These are phyloP conservation scores for Cyphomyrus plagiostoma DNA, from an alignment of 2,113 vertebrate genomes.

Conservation along the genomic window DNA sequence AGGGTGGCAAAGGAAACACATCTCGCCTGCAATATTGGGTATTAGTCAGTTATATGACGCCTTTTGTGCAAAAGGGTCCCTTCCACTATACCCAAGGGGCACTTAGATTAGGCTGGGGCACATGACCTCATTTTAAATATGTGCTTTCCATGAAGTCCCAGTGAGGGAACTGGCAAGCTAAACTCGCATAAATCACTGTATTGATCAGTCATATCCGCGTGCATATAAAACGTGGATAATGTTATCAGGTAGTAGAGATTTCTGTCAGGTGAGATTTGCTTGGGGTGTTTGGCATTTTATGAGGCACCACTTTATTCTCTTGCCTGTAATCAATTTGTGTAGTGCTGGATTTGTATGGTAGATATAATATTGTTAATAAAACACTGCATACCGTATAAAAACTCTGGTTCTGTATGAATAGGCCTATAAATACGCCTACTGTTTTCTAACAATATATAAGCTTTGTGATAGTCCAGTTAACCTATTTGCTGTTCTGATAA, in stretches of 20 bases:
- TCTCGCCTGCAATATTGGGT: neutral
- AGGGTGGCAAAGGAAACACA: neutral
- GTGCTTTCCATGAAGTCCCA: neutral
- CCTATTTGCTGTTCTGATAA: neutral
- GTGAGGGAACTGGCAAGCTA: neutral
- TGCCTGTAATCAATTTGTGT: neutral
- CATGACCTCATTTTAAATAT: slow-evolving; percentile 16
- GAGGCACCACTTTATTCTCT: neutral
- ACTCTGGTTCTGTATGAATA: neutral
- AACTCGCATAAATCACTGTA: neutral
- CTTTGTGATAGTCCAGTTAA: neutral
- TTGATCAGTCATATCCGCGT: neutral
- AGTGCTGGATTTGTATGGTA: neutral
- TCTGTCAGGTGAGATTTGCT: neutral
- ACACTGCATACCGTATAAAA: neutral
- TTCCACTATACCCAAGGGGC: neutral
- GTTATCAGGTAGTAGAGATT: too few relatives aligned
- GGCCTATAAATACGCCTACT: neutral
- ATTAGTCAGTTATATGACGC: neutral
- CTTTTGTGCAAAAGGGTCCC: neutral
- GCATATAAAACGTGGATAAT: neutral
- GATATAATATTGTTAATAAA: neutral
- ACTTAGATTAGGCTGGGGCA: neutral
- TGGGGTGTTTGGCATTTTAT: neutral
- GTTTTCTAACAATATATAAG: neutral